Base-by-base conservation (phyloP, 2,113 vertebrate species). In the Ramphastos sulfuratus region DNA sequence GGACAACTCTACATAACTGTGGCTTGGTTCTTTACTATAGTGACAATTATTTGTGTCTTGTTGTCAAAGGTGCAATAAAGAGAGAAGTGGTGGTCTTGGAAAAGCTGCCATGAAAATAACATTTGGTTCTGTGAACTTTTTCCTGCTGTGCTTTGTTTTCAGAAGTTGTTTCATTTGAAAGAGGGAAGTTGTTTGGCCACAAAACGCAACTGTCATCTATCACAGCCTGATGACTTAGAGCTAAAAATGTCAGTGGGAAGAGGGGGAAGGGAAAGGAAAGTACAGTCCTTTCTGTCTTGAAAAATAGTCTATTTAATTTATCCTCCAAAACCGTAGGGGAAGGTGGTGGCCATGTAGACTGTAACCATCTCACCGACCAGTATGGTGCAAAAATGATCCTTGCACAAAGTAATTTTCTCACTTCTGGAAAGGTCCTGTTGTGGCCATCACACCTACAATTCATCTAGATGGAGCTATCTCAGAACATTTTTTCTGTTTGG, bases 121-220 rank as follows among this genome's bases (percentile, higher is more conserved):
- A 27, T 66, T 78, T 69, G 59, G 19, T 59, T 93, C 75, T 78
- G 42, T 35, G 65, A 73, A 10, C 31, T 35, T 78, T 81, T 91
- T 93, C 18, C 55, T 78, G 50, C 50, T 55, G 76, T 37, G n/a
- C 50, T 94, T 91, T 88, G 54, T 70, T 90, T 94, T 94, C 73
- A 72, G 20, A 83, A 37, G 44, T 71, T 30, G 35, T 35, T 82
- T 52, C 23, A 0, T 94, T 83, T 78, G 73, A 95, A 94, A 96
- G 76, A 75, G 80, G 88, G 92, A 96, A 96, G 93, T 66, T 84
- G 85, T 95, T 96, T 88, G 92, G 74, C 94, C 96, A 92, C 96
- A 95, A 94, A 91, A 88, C 2, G 4, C 82, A 96, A 90, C 96
- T 63, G 96, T 86, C 93, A 82, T 70, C 73, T 69, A 84, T 91